Evolutionary conservation across 2,113 vertebrate genomes (phyloP), one percentile per base, ranked within the genome.

Genomic region (Poeciliopsis retropinna): DNA sequence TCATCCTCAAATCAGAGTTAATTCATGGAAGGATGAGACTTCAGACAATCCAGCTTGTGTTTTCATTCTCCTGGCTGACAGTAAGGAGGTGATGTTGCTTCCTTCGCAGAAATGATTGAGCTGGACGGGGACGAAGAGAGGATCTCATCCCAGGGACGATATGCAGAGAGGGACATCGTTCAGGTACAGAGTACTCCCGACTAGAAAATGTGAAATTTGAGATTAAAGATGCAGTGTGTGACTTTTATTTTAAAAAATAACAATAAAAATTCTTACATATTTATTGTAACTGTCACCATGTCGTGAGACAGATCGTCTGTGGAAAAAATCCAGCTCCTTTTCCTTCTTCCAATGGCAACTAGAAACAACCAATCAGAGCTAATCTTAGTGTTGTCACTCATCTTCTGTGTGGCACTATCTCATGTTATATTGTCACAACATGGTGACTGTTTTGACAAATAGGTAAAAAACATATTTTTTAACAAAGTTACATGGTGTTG

Each of bases 81-180:
- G 51, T 25, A n/a, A 57, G 8, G 25, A 57, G 11, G 79, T 30
- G 64, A 78, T 90, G 85, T 86, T 54, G 67, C 85, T 73, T 37
- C 65, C 47, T 73, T 75, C 54, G 14, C 83, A 99, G 98, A 98
- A 73, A 99, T 99, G 98, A 94, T 98, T 41, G 97, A 99, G 91
- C 86, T 99, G 90, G 98, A 99, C 87, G 98, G 97, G 32, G 98
- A 99, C 85, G 95, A 98, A 77, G 95, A 98, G 75, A 94, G 98
- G 83, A 95, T 99, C 82, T 99, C 98, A 17, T 99, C 98, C 77
- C 96, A 98, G 92, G 98, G 97, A 92, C 95, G 95, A 65, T 97
- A 94, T 63, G 98, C 98, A 0, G 98, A 99, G 93, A 94, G 98
- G 85, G 98, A 99, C 90, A 99, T 99, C 77, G 98, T 99, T 54